Percentiles rank a stretch among this genome's conserved stretches.
Evolutionary conservation across 2,797 vertebrate genomes (phyloP).

Genomic region (Squalus acanthias): DNA sequence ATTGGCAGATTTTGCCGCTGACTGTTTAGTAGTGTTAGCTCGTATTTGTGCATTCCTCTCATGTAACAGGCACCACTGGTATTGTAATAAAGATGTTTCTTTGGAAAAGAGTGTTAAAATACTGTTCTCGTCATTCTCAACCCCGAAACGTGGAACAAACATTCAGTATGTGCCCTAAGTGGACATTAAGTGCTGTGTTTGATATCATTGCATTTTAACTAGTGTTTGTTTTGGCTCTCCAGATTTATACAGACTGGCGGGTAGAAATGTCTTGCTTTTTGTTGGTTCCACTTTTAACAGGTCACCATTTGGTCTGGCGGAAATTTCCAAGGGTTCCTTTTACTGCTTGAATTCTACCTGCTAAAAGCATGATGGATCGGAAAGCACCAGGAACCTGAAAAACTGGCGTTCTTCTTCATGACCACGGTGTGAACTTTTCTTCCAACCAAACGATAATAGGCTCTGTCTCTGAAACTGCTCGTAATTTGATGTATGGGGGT

Average conservation of each 20-base stretch:
- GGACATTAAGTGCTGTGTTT: background rate
- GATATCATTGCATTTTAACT: background rate
- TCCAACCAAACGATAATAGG: conserved; percentile 84
- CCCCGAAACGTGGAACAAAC: background rate
- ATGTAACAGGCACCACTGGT: background rate
- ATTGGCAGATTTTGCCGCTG: background rate
- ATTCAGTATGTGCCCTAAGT: background rate
- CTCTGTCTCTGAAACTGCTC: conserved; percentile 77
- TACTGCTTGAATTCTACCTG: conserved; percentile 37
- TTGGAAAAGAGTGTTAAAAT: background rate
- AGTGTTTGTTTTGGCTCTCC: background rate
- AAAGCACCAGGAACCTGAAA: conserved; percentile 78
- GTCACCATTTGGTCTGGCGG: conserved; percentile 33
- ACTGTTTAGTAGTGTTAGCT: background rate
- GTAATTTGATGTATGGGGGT: conserved; percentile 87
- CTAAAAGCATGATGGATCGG: conserved; percentile 75
- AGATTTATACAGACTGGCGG: background rate
- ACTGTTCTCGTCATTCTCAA: background rate
- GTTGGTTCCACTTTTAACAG: conserved; percentile 34
- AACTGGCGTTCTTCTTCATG: conserved; percentile 85
- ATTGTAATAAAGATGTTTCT: background rate
- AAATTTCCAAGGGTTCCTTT: conserved; percentile 34
- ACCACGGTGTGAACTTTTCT: conserved; percentile 84
- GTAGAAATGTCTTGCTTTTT: conserved; percentile 21
- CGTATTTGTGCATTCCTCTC: background rate